A percentile compares a stretch with the other conserved stretches of the same genome.
These are phyloP conservation scores for Epizoanthus scotinus DNA, from an alignment of 92 coral and sea anemone species.

Conservation along the genomic window DNA sequence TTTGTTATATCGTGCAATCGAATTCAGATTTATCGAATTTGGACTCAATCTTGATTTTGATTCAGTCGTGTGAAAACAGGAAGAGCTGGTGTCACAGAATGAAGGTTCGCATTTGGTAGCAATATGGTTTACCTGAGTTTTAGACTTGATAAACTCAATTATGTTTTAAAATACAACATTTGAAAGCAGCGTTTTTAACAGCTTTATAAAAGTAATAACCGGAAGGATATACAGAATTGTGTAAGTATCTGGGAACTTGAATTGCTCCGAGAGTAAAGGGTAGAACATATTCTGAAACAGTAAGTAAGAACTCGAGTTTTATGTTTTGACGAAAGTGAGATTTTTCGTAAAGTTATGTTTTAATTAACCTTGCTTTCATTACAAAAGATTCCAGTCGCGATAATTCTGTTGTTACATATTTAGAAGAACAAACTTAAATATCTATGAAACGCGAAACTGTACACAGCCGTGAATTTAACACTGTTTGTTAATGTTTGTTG, in stretches of 20 bases:
- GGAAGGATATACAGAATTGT: not conserved
- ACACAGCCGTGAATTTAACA: slow-evolving; percentile 7
- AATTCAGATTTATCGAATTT: no score
- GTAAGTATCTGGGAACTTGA: not conserved
- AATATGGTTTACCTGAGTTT: slow-evolving; percentile 1
- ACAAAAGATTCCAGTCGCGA: slow-evolving; percentile 44
- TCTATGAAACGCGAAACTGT: slow-evolving; percentile 46
- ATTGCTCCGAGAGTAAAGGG: not conserved
- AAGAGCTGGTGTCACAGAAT: not conserved
- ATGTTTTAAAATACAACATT: not conserved
- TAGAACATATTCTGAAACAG: not conserved
- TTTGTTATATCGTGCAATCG: not conserved
- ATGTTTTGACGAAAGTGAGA: not conserved
- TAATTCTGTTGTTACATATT: slow-evolving; percentile 40
- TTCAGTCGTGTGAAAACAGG: no score
- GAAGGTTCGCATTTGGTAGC: not conserved
- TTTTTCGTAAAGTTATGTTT: slow-evolving; percentile 35
- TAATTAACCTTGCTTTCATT: slow-evolving; percentile 34
- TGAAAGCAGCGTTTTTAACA: not conserved
- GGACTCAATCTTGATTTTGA: no score
- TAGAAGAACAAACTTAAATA: slow-evolving; percentile 40
- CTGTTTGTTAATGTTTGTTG: slow-evolving; percentile 22
- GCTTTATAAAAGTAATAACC: not conserved
- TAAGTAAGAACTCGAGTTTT: not conserved
- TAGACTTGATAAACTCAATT: slow-evolving; percentile 18